These are phyloP conservation scores for Hozukius guyotensis DNA, from an alignment of 2,797 vertebrate genomes.

Conservation along the genomic window DNA sequence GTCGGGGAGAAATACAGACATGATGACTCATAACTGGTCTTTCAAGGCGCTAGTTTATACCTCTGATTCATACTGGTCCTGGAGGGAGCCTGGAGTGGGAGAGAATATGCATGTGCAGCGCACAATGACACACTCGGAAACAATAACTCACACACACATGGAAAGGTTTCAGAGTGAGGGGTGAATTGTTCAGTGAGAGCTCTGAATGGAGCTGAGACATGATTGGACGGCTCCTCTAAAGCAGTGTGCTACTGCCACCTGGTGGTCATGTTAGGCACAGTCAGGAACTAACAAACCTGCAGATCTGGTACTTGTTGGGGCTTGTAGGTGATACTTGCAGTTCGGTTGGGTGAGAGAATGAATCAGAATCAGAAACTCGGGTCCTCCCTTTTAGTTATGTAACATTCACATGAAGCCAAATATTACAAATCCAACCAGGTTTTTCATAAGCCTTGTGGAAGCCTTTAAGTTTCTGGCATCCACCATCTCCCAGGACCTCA, in stretches of 20 bases:
- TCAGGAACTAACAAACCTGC: background rate
- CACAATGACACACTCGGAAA: slow-evolving; percentile 24
- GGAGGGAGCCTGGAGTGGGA: slow-evolving; percentile 29
- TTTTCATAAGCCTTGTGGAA: background rate
- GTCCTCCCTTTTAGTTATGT: slow-evolving; percentile 19
- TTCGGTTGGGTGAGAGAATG: slow-evolving; percentile 3
- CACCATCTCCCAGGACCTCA: no score
- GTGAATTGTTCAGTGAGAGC: background rate
- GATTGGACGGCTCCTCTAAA: background rate
- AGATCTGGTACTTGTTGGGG: slow-evolving; percentile 7
- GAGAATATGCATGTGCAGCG: slow-evolving; percentile 9
- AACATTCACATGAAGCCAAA: background rate
- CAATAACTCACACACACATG: slow-evolving; percentile 24
- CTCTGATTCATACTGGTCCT: slow-evolving; percentile 57
- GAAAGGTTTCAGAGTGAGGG: background rate
- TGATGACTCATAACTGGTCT: slow-evolving; percentile 76
- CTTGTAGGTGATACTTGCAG: slow-evolving; percentile 23
- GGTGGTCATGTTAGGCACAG: slow-evolving; percentile 47
- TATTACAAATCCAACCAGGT: background rate
- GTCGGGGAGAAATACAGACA: slow-evolving; percentile 49
- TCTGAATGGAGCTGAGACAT: background rate
- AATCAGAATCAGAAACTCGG: slow-evolving; percentile 18
- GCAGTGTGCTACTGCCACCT: slow-evolving; percentile 75
- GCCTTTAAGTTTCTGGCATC: no score
- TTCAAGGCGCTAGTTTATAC: slow-evolving; percentile 51